Percentiles rank a stretch among this genome's conserved stretches.
Conservation (phyloP, 2,888 invertebrate species). For the Cheilosia soror region DNA sequence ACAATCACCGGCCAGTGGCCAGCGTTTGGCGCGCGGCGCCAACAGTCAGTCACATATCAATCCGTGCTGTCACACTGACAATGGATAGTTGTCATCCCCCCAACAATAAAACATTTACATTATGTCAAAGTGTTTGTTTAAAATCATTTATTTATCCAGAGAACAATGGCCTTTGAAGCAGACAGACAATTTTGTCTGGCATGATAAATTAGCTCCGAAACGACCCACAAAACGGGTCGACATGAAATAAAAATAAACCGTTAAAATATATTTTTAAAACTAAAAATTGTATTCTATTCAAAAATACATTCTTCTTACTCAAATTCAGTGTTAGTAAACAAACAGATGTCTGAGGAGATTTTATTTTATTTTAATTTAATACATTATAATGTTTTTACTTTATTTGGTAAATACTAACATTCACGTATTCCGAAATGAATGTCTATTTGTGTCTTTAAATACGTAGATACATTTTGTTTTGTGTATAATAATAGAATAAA, state of each 20-base stretch:
- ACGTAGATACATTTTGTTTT: background rate
- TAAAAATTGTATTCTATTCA: slow-evolving; percentile 49
- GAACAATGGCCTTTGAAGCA: slow-evolving; percentile 36
- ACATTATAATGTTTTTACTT: background rate
- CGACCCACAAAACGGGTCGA: slow-evolving; percentile 18
- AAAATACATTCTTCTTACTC: slow-evolving; percentile 66
- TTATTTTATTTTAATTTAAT: slow-evolving; percentile 8
- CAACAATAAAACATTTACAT: slow-evolving; percentile 24
- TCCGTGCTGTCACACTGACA: slow-evolving; percentile 18
- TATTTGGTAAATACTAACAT: slow-evolving; percentile 43
- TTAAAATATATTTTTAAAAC: slow-evolving; percentile 47
- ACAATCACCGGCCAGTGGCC: too few relatives aligned
- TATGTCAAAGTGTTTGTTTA: slow-evolving; percentile 32
- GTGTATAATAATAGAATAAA: background rate
- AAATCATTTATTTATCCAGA: slow-evolving; percentile 38
- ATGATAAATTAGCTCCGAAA: slow-evolving; percentile 31
- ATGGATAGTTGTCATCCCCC: slow-evolving; percentile 14
- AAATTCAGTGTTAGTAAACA: slow-evolving; percentile 65
- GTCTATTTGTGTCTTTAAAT: slow-evolving; percentile 23
- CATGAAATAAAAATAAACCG: slow-evolving; percentile 28
- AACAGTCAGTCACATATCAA: slow-evolving; percentile 28
- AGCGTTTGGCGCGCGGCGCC: slow-evolving; percentile 12
- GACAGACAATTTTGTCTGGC: slow-evolving; percentile 18
- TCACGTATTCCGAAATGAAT: background rate
- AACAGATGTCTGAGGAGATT: slow-evolving; percentile 57